Percentiles rank a stretch among this genome's conserved stretches.
Evolutionary conservation across 2,888 invertebrate genomes (phyloP).

Genomic region (Malthinus flaveolus): DNA sequence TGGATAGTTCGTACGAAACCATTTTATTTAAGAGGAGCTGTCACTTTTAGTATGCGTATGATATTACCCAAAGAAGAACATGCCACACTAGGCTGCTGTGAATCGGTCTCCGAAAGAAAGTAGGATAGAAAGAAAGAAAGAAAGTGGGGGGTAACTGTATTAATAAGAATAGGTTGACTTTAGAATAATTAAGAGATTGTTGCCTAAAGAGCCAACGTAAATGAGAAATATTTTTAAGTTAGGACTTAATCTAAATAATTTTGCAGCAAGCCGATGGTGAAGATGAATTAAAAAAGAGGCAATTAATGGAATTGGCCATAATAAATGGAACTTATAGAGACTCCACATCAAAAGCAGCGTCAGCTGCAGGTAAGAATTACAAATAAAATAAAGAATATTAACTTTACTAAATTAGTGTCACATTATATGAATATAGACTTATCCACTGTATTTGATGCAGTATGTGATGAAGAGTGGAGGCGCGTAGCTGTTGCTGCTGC

Average conservation of each 20-base stretch:
- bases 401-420: not conserved
- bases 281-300: conserved; percentile 99
- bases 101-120: no score
- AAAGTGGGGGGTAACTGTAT: no score
- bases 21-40: no score
- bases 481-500: conserved; percentile 80
- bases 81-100: no score
- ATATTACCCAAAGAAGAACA: no score
- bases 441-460: conserved; percentile 52
- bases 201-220: no score
- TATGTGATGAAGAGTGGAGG: conserved; percentile 83
- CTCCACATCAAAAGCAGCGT: conserved; percentile 85
- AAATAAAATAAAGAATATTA: not conserved
- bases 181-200: no score
- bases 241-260: conserved; percentile 22
- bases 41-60: no score
- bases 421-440: not conserved
- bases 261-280: conserved; percentile 97
- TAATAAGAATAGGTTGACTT: no score
- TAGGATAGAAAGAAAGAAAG: no score
- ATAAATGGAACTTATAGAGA: conserved; percentile 99
- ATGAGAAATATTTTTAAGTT: no score
- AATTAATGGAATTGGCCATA: conserved; percentile 99
- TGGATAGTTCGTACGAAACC: no score
- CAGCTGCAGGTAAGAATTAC: conserved; percentile 74